phyloP scores from a whole-genome alignment of 1,140 invertebrate genomes.

The Liolophura sinensis region DNA sequence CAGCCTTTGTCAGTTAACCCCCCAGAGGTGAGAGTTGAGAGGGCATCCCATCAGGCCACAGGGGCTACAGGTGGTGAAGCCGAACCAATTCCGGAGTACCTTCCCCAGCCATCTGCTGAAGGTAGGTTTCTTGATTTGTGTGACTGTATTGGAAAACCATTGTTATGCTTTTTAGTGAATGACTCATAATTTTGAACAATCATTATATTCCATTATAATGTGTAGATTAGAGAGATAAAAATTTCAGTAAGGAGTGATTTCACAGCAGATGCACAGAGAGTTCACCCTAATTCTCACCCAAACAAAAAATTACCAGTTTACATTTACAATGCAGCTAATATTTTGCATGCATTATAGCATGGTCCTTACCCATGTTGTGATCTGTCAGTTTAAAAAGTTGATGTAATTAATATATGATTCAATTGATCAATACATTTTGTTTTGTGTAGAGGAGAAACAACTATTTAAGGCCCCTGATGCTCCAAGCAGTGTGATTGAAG shows the following conservation, averaged over 20 bases:
- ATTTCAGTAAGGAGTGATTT: too few relatives aligned
- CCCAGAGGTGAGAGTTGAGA: constrained; percentile 17
- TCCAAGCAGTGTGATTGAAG: constrained; percentile 72
- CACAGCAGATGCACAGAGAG: too few relatives aligned
- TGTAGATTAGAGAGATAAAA: not conserved
- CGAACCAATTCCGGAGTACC: not conserved
- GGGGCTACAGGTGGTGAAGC: constrained; percentile 4
- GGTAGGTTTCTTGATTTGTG: constrained; percentile 7
- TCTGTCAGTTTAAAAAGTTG: not conserved
- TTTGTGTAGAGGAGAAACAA: constrained; percentile 39
- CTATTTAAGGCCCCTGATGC: constrained; percentile 49
- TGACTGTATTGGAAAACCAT: not conserved
- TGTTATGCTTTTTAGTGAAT: too few relatives aligned
- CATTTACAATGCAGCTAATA: too few relatives aligned
- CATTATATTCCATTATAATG: too few relatives aligned
- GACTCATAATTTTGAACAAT: not conserved
- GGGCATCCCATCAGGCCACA: constrained; percentile 22
- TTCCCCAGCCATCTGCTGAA: constrained; percentile 10
- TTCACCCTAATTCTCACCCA: too few relatives aligned
- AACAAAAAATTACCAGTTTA: too few relatives aligned
- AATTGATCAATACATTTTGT: not conserved
- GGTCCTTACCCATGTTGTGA: not conserved
- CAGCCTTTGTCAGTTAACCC: constrained; percentile 6
- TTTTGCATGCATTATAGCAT: too few relatives aligned
- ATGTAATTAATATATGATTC: not conserved